phyloP scores from a whole-genome alignment of 2,888 invertebrate species.

The Stenolophus ochropezus region DNA sequence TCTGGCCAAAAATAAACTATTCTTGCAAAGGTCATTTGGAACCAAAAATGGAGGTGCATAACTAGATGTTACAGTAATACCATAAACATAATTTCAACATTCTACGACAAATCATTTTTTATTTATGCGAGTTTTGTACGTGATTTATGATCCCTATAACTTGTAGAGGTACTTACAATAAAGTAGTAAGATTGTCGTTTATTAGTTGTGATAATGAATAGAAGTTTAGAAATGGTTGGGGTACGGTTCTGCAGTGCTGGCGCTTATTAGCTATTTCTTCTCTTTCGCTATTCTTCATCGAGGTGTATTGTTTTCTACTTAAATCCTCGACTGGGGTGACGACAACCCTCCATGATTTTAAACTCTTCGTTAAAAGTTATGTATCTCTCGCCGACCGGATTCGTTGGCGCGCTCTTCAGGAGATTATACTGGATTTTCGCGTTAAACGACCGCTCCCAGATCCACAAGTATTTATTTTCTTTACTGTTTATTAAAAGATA shows the following conservation, averaged over 20 bases:
- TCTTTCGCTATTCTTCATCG: constrained; percentile 41
- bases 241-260: background rate
- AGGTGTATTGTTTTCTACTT: constrained; percentile 56
- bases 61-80: too few species aligned
- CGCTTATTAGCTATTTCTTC: constrained; percentile 51
- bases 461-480: constrained; percentile 11
- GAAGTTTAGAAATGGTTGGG: background rate
- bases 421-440: constrained; percentile 25
- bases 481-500: background rate
- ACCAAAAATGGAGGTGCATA: too few species aligned
- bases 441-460: constrained; percentile 3
- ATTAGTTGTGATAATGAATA: too few species aligned
- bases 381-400: constrained; percentile 25
- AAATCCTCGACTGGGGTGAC: constrained; percentile 23
- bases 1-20: too few species aligned
- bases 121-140: too few species aligned
- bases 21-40: too few species aligned
- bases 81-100: too few species aligned
- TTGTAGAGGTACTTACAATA: too few species aligned
- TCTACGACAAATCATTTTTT: too few species aligned
- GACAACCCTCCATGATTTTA: constrained; percentile 39
- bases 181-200: too few species aligned
- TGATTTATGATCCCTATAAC: too few species aligned
- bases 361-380: constrained; percentile 54
- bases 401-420: constrained; percentile 33